A percentile compares a stretch with the other conserved stretches of the same genome.
These are phyloP conservation scores for Ichneumon xanthorius DNA, from an alignment of 2,888 invertebrate species.

Conservation along the genomic window DNA sequence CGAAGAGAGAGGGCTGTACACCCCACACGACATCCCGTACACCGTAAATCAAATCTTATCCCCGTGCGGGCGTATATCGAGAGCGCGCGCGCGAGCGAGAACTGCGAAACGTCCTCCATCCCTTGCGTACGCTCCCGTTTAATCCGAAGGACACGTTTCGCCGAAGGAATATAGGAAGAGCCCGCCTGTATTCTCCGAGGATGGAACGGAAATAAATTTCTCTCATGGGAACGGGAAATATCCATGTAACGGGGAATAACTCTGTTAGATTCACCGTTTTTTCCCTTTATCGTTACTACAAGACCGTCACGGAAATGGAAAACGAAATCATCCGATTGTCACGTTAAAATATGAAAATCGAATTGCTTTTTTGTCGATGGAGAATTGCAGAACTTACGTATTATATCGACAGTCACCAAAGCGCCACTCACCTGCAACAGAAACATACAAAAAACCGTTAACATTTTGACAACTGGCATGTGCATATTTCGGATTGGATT, in stretches of 20 bases:
- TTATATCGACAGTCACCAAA: background rate
- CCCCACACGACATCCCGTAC: slow-evolving; percentile 65
- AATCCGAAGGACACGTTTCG: slow-evolving; percentile 59
- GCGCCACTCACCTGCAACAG: slow-evolving; percentile 41
- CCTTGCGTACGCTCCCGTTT: slow-evolving; percentile 57
- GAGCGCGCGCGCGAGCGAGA: slow-evolving; percentile 29
- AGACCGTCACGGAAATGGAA: slow-evolving; percentile 10
- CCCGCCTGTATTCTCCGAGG: slow-evolving; percentile 55
- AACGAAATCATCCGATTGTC: slow-evolving; percentile 9
- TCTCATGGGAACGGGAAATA: slow-evolving; percentile 60
- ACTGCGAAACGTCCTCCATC: slow-evolving; percentile 48
- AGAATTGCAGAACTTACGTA: background rate
- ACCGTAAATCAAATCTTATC: slow-evolving; percentile 71
- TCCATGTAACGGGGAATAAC: slow-evolving; percentile 50
- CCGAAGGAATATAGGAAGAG: slow-evolving; percentile 32
- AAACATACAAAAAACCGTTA: slow-evolving; percentile 1
- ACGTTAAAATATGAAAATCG: background rate
- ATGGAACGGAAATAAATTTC: slow-evolving; percentile 67
- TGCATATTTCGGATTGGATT: background rate
- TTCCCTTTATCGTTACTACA: slow-evolving; percentile 6
- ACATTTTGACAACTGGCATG: background rate
- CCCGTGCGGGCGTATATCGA: slow-evolving; percentile 49
- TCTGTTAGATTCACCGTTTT: slow-evolving; percentile 40
- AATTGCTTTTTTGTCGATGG: background rate
- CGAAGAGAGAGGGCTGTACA: slow-evolving; percentile 37